A percentile compares a stretch with the other conserved stretches of the same genome.
Conservation (phyloP, 2,888 invertebrate genomes). For the Hirtodrosophila trivittata region DNA sequence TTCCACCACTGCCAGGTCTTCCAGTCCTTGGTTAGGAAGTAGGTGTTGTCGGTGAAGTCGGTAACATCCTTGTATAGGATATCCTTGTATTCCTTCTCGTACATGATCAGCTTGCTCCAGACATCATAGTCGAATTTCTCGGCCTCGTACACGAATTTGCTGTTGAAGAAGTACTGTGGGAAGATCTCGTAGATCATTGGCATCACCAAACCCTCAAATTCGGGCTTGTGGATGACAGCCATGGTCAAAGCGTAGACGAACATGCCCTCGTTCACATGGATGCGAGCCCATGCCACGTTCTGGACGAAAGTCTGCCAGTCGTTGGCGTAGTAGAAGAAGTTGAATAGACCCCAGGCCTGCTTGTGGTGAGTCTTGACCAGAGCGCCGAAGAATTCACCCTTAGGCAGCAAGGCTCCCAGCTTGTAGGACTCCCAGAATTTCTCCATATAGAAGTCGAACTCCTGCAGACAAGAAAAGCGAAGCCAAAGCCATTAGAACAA, state of each 20-base stretch:
- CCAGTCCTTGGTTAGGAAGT: slow-evolving; percentile 77
- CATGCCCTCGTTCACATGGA: slow-evolving; percentile 89
- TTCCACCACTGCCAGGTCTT: slow-evolving; percentile 80
- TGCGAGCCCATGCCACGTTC: slow-evolving; percentile 88
- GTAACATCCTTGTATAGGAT: slow-evolving; percentile 80
- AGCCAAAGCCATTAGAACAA: not conserved
- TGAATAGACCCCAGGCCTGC: slow-evolving; percentile 86
- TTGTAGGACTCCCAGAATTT: slow-evolving; percentile 77
- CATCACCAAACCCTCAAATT: slow-evolving; percentile 87
- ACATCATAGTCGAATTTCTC: slow-evolving; percentile 85
- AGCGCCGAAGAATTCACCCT: slow-evolving; percentile 85
- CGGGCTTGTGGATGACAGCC: slow-evolving; percentile 88
- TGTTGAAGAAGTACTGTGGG: slow-evolving; percentile 90
- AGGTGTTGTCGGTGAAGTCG: slow-evolving; percentile 57
- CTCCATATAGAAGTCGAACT: slow-evolving; percentile 69
- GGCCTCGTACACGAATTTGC: slow-evolving; percentile 88
- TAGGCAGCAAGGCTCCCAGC: slow-evolving; percentile 84
- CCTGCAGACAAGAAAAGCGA: slow-evolving; percentile 41
- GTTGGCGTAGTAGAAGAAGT: slow-evolving; percentile 88
- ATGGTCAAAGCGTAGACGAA: slow-evolving; percentile 89
- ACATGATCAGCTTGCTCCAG: slow-evolving; percentile 75
- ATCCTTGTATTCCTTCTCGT: slow-evolving; percentile 83
- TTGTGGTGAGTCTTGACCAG: slow-evolving; percentile 84
- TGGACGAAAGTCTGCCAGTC: slow-evolving; percentile 89
- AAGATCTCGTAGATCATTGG: slow-evolving; percentile 91